These are phyloP conservation scores for Caenorhabditis sp. DNA, from an alignment of 2,888 invertebrate species.

Conservation along the genomic window DNA sequence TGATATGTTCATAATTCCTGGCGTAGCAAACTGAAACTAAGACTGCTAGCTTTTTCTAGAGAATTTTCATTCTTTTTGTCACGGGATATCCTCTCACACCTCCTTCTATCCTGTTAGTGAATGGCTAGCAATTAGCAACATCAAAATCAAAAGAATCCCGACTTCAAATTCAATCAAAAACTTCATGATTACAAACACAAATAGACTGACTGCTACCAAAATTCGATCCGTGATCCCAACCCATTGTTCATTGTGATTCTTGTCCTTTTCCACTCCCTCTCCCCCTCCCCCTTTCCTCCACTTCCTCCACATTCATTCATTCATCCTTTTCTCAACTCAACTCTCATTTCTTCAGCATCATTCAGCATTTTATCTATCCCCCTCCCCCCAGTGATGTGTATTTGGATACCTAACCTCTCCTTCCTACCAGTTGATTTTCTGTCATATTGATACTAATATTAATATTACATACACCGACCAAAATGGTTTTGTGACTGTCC, in stretches of 20 bases:
- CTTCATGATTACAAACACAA: not conserved
- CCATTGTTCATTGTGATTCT: not conserved
- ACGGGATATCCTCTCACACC: conserved; percentile 39
- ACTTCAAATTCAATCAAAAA: not conserved
- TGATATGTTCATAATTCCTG: conserved; percentile 60
- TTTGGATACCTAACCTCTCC: not conserved
- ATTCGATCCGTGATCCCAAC: not conserved
- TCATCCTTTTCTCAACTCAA: conserved; percentile 50
- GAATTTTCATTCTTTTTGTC: conserved; percentile 29
- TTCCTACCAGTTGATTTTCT: not conserved
- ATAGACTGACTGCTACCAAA: too few species aligned
- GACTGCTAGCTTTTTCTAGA: conserved; percentile 55
- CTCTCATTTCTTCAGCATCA: conserved; percentile 13
- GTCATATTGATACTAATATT: too few species aligned
- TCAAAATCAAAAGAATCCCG: not conserved
- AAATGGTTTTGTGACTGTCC: conserved; percentile 20
- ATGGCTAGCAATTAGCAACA: conserved; percentile 26
- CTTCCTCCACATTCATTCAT: conserved; percentile 17
- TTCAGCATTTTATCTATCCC: conserved; percentile 52
- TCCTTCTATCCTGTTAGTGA: conserved; percentile 10
- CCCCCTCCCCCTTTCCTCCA: not conserved
- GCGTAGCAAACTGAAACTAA: conserved; percentile 22
- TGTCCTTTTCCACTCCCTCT: not conserved
- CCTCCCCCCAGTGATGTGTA: conserved; percentile 10
- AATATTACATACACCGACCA: not conserved